phyloP scores from a whole-genome alignment of 1,140 invertebrate species.

The Drosophila sucinea region DNA sequence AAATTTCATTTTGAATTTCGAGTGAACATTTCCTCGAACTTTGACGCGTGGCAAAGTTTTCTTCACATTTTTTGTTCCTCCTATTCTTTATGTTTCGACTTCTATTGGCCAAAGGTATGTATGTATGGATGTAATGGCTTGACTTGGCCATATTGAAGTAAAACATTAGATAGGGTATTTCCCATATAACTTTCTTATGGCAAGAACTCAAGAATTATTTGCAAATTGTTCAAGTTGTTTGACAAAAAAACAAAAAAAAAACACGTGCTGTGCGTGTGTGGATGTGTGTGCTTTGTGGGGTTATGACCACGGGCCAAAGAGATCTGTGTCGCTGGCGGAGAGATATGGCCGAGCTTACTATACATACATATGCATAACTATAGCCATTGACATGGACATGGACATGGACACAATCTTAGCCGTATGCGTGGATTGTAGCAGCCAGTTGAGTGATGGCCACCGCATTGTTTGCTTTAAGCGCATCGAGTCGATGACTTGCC shows the following conservation, averaged over 20 bases:
- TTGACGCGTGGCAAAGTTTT: slow-evolving; percentile 67
- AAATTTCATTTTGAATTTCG: slow-evolving; percentile 74
- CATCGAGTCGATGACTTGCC: slow-evolving; percentile 64
- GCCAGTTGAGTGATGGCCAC: slow-evolving; percentile 57
- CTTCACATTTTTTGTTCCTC: background rate
- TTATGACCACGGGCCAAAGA: slow-evolving; percentile 5
- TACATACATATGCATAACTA: slow-evolving; percentile 12
- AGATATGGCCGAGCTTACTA: slow-evolving; percentile 3
- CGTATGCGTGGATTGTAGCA: slow-evolving; percentile 35
- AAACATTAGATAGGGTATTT: background rate
- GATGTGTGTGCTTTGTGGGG: background rate
- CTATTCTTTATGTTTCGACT: slow-evolving; percentile 27
- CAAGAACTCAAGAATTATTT: slow-evolving; percentile 3
- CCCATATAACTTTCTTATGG: background rate
- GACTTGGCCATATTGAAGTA: background rate
- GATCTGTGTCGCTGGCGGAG: slow-evolving; percentile 1
- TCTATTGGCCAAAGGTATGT: slow-evolving; percentile 1
- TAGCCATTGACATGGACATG: slow-evolving; percentile 22
- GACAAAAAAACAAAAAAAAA: background rate
- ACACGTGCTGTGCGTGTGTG: background rate
- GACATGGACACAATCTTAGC: slow-evolving; percentile 30
- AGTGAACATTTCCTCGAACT: slow-evolving; percentile 56
- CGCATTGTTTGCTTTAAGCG: slow-evolving; percentile 77
- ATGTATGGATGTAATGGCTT: slow-evolving; percentile 1
- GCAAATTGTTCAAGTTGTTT: slow-evolving; percentile 10